Conservation (phyloP, 2,797 vertebrate genomes). For the Rhynchotus rufescens region DNA sequence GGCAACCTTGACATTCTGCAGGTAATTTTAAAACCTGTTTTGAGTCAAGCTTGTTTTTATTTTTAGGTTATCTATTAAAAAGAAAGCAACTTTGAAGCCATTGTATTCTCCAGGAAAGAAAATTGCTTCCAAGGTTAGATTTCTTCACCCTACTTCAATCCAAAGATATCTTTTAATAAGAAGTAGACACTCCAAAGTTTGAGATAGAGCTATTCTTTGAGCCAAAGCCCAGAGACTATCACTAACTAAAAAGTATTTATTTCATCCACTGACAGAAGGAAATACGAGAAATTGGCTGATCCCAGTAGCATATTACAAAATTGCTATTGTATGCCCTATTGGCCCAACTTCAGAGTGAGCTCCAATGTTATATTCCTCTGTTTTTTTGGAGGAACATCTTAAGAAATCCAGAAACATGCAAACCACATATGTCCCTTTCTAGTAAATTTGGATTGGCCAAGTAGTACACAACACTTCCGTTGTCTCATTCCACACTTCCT, state of each 20-base stretch:
- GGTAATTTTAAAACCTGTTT: neutral
- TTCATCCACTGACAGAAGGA: neutral
- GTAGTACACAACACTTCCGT: neutral
- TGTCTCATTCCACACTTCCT: neutral
- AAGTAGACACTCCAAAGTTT: constrained; percentile 11
- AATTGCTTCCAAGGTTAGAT: neutral
- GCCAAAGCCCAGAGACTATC: neutral
- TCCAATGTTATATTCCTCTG: neutral
- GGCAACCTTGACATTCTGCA: neutral
- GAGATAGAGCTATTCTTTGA: neutral
- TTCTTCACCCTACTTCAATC: neutral
- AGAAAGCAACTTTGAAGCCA: neutral
- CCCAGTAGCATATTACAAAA: neutral
- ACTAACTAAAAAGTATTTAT: neutral
- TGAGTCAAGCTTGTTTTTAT: neutral
- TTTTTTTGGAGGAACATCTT: neutral
- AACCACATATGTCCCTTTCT: neutral
- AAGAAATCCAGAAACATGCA: neutral
- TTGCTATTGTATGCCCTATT: neutral
- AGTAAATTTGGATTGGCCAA: neutral
- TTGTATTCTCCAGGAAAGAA: neutral
- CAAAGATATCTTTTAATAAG: neutral
- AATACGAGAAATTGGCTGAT: neutral
- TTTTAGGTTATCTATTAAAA: neutral
- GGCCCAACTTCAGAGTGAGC: neutral